These are phyloP conservation scores for Spondyliosoma cantharus DNA, from an alignment of 2,797 vertebrate genomes.

Conservation along the genomic window DNA sequence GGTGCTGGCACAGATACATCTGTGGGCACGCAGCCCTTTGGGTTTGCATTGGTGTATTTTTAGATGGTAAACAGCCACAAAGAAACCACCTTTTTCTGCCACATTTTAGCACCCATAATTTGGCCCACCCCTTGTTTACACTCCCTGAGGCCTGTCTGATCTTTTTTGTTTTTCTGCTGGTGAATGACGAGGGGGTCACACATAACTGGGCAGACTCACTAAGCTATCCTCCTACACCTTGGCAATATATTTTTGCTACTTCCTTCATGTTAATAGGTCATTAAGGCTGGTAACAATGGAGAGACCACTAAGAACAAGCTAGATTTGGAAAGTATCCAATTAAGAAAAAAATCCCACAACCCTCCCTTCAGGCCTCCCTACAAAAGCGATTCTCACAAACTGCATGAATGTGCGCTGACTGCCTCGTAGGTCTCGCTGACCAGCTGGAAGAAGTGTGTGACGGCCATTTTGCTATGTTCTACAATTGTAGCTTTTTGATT, in stretches of 20 bases:
- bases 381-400: too few species aligned
- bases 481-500: too few species aligned
- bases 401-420: too few species aligned
- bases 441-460: too few species aligned
- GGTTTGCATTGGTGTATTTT: constrained; percentile 73
- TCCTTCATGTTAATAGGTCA: constrained; percentile 24
- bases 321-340: too few species aligned
- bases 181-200: constrained; percentile 72
- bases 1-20: constrained; percentile 60
- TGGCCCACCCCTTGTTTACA: constrained; percentile 77
- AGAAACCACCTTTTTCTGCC: constrained; percentile 76
- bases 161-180: constrained; percentile 68
- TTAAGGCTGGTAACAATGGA: constrained; percentile 12
- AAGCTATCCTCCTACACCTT: constrained; percentile 32
- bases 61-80: constrained; percentile 72
- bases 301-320: too few species aligned
- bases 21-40: constrained; percentile 56
- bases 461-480: too few species aligned
- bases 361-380: too few species aligned
- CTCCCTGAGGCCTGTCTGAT: constrained; percentile 49
- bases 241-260: constrained; percentile 44
- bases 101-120: constrained; percentile 79
- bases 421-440: too few species aligned
- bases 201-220: constrained; percentile 38
- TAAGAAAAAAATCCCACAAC: too few species aligned